Percentiles rank a stretch among this genome's conserved stretches.
phyloP scores from a whole-genome alignment of 1,140 invertebrate species.

The Ceratina australensis region DNA sequence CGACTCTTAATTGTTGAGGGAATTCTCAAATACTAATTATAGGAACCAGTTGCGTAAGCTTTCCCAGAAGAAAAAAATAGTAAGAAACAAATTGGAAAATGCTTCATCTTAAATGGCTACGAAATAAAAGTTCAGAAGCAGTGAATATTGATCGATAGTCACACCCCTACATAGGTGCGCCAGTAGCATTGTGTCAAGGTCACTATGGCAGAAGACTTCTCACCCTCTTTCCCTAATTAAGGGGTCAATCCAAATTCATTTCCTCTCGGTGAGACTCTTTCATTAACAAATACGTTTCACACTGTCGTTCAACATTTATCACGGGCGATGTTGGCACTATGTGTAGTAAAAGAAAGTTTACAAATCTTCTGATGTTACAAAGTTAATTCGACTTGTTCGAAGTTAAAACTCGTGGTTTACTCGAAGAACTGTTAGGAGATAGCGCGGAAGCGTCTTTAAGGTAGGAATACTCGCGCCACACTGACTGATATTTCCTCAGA shows the following conservation, averaged over 20 bases:
- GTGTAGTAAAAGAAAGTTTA: not conserved
- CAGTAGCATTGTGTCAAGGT: constrained; percentile 29
- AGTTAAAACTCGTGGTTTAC: not conserved
- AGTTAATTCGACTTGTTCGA: not conserved
- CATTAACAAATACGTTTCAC: not conserved
- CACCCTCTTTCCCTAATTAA: not conserved
- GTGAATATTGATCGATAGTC: constrained; percentile 31
- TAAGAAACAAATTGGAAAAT: no score
- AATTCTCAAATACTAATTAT: no score
- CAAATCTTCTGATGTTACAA: not conserved
- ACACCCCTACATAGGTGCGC: not conserved
- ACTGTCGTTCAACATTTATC: not conserved
- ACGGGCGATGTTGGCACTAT: not conserved
- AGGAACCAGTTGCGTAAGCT: no score
- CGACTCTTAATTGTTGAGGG: no score
- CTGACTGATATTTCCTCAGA: constrained; percentile 37
- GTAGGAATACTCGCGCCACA: constrained; percentile 26
- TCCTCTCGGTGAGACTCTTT: not conserved
- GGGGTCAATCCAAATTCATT: not conserved
- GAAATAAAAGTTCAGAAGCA: no score
- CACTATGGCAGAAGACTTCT: not conserved
- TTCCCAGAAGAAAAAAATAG: no score
- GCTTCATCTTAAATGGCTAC: no score
- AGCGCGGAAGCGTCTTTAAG: not conserved
- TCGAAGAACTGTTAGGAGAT: not conserved